Evolutionary conservation across 1,140 invertebrate species (phyloP).

Genomic region (Radopholus similis): DNA sequence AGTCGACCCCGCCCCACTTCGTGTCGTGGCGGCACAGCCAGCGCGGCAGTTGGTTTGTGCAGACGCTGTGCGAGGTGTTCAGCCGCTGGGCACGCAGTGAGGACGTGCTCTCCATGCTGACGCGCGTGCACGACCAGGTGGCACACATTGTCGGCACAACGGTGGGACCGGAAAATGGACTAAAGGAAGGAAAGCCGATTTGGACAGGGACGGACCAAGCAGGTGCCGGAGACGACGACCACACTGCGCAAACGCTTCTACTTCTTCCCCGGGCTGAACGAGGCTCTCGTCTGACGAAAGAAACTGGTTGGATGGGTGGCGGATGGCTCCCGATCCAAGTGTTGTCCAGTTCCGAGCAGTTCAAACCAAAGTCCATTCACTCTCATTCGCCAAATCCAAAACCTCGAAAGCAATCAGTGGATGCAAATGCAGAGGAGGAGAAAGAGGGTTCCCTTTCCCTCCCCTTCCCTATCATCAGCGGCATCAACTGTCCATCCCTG

Average conservation of each 20-base stretch:
- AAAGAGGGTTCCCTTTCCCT: too few relatives aligned
- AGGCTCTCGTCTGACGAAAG: too few relatives aligned
- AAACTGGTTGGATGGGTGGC: too few relatives aligned
- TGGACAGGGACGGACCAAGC: neutral
- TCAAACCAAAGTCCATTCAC: too few relatives aligned
- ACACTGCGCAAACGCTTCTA: neutral
- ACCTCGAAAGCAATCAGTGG: too few relatives aligned
- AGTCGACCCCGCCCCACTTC: conserved; percentile 69
- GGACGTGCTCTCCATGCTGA: neutral
- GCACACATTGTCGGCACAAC: neutral
- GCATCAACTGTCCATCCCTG: too few relatives aligned
- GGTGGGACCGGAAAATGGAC: neutral
- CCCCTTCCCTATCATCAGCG: too few relatives aligned
- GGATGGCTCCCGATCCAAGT: too few relatives aligned
- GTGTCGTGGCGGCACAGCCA: conserved; percentile 68
- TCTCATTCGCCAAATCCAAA: too few relatives aligned
- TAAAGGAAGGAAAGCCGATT: neutral
- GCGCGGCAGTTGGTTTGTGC: conserved; percentile 70
- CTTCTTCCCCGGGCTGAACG: neutral
- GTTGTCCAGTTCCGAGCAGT: too few relatives aligned
- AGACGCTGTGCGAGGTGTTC: conserved; percentile 14
- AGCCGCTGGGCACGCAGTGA: neutral
- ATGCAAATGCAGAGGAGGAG: too few relatives aligned
- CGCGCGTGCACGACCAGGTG: neutral
- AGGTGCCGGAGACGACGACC: neutral